Conservation (phyloP, 2,888 invertebrate genomes). For the Syrphus vitripennis region DNA sequence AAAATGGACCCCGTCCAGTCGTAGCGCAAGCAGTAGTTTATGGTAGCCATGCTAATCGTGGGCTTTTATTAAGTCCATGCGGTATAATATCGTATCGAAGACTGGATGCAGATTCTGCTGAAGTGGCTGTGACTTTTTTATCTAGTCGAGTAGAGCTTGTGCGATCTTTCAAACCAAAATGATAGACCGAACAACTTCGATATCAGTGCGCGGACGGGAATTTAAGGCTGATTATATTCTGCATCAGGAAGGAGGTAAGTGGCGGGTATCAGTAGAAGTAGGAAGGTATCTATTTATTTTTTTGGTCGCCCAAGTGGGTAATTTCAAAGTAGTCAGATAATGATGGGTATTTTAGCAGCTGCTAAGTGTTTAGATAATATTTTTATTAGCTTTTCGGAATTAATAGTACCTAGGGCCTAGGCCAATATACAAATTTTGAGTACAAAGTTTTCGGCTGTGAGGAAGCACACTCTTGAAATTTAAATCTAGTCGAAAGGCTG, state of each 20-base stretch:
- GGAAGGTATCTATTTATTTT: constrained; percentile 48
- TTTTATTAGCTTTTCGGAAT: constrained; percentile 63
- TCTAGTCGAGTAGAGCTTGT: constrained; percentile 35
- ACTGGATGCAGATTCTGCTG: not conserved
- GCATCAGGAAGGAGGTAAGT: constrained; percentile 46
- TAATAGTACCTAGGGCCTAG: too few species aligned
- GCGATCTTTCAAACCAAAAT: constrained; percentile 40
- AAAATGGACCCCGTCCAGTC: constrained; percentile 21
- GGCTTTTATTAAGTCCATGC: constrained; percentile 32
- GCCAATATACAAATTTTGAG: not conserved
- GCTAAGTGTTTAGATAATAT: constrained; percentile 66
- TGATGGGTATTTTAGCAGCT: constrained; percentile 67
- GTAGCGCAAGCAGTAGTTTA: constrained; percentile 47
- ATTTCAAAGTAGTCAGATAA: constrained; percentile 63
- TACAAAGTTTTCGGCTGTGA: too few species aligned
- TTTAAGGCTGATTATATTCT: constrained; percentile 2
- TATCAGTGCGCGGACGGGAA: not conserved
- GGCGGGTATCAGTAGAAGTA: constrained; percentile 13
- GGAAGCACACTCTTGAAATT: too few species aligned
- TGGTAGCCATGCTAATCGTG: constrained; percentile 67
- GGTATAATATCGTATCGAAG: not conserved
- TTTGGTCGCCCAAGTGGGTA: constrained; percentile 52
- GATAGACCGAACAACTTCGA: not conserved
- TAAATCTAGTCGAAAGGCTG: too few species aligned
- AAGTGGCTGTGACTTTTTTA: constrained; percentile 38